Evolutionary conservation across 92 coral and sea anemone species (phyloP).

Genomic region (Epizoanthus ramosus): DNA sequence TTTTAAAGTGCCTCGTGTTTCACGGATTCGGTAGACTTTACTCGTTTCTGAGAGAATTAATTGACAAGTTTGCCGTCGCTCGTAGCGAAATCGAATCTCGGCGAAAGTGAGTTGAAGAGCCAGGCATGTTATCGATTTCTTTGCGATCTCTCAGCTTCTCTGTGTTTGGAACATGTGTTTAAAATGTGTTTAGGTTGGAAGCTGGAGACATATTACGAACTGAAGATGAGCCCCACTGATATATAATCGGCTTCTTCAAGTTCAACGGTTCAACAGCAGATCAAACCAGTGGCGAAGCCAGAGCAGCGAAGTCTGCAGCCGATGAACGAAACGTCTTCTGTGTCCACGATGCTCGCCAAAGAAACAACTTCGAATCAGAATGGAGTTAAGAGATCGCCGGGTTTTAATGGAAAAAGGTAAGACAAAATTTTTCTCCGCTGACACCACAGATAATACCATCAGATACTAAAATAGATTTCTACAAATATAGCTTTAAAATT

Average conservation of each 20-base stretch:
- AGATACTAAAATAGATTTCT: not conserved
- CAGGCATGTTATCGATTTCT: not conserved
- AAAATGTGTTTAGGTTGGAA: not conserved
- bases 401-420: slow-evolving; percentile 24
- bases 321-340: slow-evolving; percentile 11
- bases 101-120: not conserved
- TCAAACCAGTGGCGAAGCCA: not conserved
- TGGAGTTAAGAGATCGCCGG: not conserved
- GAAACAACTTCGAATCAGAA: not conserved
- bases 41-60: too few relatives aligned
- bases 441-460: not conserved
- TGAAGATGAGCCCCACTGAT: not conserved
- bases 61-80: not conserved
- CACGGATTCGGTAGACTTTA: not conserved
- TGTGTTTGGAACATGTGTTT: slow-evolving; percentile 30
- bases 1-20: not conserved
- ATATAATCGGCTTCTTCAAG: not conserved
- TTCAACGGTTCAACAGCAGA: not conserved
- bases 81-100: not conserved
- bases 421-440: not conserved
- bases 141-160: not conserved
- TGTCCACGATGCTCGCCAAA: not conserved
- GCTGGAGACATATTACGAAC: not conserved
- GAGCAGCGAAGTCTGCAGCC: slow-evolving; percentile 13
- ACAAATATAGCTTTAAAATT: too few relatives aligned